These are phyloP conservation scores for Damaliscus lunatus DNA, from an alignment of 2,113 vertebrate genomes.

Conservation along the genomic window DNA sequence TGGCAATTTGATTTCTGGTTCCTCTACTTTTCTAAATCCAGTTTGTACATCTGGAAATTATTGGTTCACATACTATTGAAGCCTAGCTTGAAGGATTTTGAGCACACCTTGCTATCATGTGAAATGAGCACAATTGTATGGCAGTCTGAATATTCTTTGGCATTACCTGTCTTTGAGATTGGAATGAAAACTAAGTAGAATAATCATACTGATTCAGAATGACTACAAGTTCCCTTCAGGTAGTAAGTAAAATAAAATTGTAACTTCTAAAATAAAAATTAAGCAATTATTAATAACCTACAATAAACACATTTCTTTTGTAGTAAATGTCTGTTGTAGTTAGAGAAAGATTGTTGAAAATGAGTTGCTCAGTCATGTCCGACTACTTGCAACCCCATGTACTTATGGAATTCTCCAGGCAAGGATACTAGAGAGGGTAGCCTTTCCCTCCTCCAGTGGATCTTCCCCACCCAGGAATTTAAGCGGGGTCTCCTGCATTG, in stretches of 20 bases:
- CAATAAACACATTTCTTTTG: not conserved
- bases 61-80: not conserved
- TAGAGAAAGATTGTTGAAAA: not conserved
- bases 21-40: not conserved
- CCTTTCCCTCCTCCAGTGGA: not conserved
- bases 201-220: not conserved
- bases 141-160: not conserved
- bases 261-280: not conserved
- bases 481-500: not conserved
- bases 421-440: not conserved
- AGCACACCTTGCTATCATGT: not conserved
- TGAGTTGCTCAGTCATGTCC: accelerated
- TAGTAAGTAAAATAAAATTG: not conserved
- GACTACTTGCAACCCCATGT: not conserved
- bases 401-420: not conserved
- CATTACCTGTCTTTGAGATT: not conserved
- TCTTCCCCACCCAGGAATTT: not conserved
- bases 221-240: not conserved
- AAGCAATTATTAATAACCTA: not conserved
- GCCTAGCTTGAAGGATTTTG: not conserved
- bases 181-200: not conserved
- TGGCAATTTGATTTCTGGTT: not conserved
- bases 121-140: not conserved
- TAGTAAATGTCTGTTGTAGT: not conserved
- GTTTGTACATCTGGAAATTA: not conserved